phyloP scores from a whole-genome alignment of 2,113 vertebrate genomes.

The Corythoichthys haematopterus region DNA sequence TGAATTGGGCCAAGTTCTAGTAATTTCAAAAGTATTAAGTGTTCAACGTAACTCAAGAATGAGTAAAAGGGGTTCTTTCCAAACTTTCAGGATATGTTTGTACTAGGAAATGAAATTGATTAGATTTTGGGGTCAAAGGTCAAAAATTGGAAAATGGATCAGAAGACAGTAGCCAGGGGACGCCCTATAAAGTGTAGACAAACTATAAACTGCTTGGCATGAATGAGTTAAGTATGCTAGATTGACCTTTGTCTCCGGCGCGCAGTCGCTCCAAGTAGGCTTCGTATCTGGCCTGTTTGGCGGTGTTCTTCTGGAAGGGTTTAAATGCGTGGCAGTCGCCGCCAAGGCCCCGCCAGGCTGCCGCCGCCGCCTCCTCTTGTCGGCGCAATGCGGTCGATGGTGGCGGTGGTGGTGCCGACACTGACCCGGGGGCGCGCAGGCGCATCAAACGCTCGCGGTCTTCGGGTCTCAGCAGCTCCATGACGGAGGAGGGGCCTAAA shows the following conservation, averaged over 20 bases:
- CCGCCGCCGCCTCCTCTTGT: slow-evolving; percentile 31
- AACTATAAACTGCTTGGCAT: too few relatives aligned
- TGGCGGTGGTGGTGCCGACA: not conserved
- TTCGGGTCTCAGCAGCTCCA: slow-evolving; percentile 84
- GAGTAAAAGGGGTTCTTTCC: too few relatives aligned
- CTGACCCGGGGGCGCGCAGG: slow-evolving; percentile 58
- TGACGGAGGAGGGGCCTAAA: slow-evolving; percentile 82
- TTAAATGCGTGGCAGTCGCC: slow-evolving; percentile 67
- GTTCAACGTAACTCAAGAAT: too few relatives aligned
- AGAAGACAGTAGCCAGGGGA: too few relatives aligned
- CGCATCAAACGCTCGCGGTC: slow-evolving; percentile 80
- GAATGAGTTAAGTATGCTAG: too few relatives aligned
- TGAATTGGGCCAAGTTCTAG: too few relatives aligned
- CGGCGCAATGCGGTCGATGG: not conserved
- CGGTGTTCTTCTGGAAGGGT: slow-evolving; percentile 83
- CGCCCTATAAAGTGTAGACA: too few relatives aligned
- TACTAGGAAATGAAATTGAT: too few relatives aligned
- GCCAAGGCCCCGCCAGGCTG: slow-evolving; percentile 52
- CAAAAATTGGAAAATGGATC: too few relatives aligned
- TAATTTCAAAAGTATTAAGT: too few relatives aligned
- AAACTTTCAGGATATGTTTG: too few relatives aligned
- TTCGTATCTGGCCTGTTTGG: slow-evolving; percentile 89
- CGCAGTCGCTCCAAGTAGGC: slow-evolving; percentile 76
- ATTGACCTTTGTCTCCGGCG: slow-evolving; percentile 78
- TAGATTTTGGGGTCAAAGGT: too few relatives aligned